phyloP scores from a whole-genome alignment of 2,888 invertebrate species.

The Aspidiotus rigidus region DNA sequence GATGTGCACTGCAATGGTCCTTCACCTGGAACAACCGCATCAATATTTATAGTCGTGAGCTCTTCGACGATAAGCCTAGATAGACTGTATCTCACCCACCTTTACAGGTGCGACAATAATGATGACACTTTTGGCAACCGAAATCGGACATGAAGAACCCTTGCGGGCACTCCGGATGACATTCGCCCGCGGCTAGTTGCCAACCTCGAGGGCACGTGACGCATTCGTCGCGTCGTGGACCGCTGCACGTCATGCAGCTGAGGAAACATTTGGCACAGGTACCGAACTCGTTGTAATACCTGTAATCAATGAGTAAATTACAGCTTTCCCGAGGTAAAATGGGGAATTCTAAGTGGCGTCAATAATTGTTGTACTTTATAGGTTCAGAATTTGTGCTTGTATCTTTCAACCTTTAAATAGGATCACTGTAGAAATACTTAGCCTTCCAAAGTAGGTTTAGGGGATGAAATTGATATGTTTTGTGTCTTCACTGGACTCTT shows the following conservation, averaged over 20 bases:
- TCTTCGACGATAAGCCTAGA: no score
- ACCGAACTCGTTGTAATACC: slow-evolving; percentile 78
- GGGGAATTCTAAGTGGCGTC: no score
- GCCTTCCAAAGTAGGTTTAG: no score
- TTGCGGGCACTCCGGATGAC: slow-evolving; percentile 75
- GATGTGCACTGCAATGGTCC: slow-evolving; percentile 65
- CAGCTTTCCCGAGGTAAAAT: no score
- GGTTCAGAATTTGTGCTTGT: no score
- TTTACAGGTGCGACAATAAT: slow-evolving; percentile 76
- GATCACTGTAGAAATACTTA: no score
- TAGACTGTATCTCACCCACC: slow-evolving; percentile 48
- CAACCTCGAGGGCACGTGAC: slow-evolving; percentile 71
- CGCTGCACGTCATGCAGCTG: slow-evolving; percentile 75
- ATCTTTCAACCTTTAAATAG: no score
- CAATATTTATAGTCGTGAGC: background rate
- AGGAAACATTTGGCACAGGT: slow-evolving; percentile 73
- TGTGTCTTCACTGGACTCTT: no score
- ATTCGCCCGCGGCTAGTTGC: slow-evolving; percentile 74
- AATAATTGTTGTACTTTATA: no score
- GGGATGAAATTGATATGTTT: no score
- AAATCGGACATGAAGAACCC: slow-evolving; percentile 73
- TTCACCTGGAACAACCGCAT: slow-evolving; percentile 47
- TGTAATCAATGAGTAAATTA: slow-evolving; percentile 41
- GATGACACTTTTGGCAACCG: slow-evolving; percentile 80
- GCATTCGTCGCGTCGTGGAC: slow-evolving; percentile 74